Conservation (phyloP, 2,113 vertebrate species). For the Zapornia atra region DNA sequence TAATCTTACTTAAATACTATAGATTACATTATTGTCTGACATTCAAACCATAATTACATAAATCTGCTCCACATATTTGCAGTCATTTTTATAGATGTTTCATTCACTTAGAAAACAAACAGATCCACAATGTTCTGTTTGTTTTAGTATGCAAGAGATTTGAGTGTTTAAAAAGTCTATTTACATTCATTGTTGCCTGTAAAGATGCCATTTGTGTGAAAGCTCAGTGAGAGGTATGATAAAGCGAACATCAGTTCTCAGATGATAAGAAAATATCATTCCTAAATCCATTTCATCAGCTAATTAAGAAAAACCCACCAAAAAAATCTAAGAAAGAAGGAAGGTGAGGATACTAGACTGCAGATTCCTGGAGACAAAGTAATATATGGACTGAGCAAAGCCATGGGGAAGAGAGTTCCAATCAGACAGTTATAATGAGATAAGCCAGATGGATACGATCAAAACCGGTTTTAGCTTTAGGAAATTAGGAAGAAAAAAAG, state of each 20-base stretch:
- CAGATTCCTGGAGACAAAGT: not conserved
- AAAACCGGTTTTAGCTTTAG: slow-evolving; percentile 25
- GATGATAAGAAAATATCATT: slow-evolving; percentile 41
- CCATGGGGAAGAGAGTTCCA: slow-evolving; percentile 31
- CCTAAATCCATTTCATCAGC: slow-evolving; percentile 21
- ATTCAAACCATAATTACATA: slow-evolving; percentile 28
- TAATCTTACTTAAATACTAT: not conserved
- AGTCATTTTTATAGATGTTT: slow-evolving; percentile 3
- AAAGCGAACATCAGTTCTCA: slow-evolving; percentile 18
- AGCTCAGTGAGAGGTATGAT: not conserved
- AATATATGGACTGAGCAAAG: not conserved
- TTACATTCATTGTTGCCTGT: slow-evolving; percentile 30
- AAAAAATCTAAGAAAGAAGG: not conserved
- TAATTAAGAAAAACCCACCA: not conserved
- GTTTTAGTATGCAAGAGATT: slow-evolving; percentile 5
- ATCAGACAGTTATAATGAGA: slow-evolving; percentile 49
- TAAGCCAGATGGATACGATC: slow-evolving; percentile 21
- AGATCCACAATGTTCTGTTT: not conserved
- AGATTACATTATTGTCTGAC: slow-evolving; percentile 16
- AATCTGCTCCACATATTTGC: not conserved
- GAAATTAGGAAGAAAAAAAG: not conserved
- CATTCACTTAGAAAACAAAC: slow-evolving; percentile 15
- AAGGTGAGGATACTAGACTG: not conserved
- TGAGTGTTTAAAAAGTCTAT: slow-evolving; percentile 19
- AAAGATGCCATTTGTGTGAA: not conserved